Base-by-base conservation (phyloP, 2,888 invertebrate genomes). In the Halictus ligatus region DNA sequence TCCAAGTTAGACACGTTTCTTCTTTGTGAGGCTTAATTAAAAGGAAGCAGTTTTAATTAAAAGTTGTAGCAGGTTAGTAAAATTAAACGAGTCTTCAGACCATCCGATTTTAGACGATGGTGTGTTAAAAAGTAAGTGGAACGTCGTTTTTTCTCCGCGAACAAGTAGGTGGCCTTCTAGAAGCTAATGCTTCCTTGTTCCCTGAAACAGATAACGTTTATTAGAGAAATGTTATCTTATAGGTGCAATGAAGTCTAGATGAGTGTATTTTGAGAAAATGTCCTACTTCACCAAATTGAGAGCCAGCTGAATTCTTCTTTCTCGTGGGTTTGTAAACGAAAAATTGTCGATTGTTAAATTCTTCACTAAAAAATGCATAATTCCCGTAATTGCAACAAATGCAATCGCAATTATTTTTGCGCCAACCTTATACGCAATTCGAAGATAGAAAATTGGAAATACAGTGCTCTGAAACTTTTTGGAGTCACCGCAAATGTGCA, bases 11-110 rank as follows among this genome's bases (percentile, higher is more conserved):
- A 10, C 5, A 25, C 13, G 60, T 25, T n/a, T 13, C 25, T 25
- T 15, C 64, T 29, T 29, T 64, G 29, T 13, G 29, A 29, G 15
- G 13, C 29, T 29, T 29, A 64, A 64, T 64, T 29, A 29, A 64
- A 64, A 64, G 64, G 29, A 15, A 60, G 60, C 25, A 60, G 64
- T 29, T 64, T 64, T 64, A 29, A 64, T 64, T 64, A 64, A 64
- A 64, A 64, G 64, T 64, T 64, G 29, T 64, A 64, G 64, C 29
- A 29, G 15, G 29, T 64, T 15, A 64, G 64, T 64, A 64, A 64
- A 64, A 64, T 64, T 64, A 64, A 64, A 64, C 29, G 64, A 15
- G 64, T 6, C 29, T 13, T 15, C 13, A 29, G 15, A 29, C 7
- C 13, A 64, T 64, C 64, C 7, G 25, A 25, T 64, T 64, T 29